A percentile compares a stretch with the other conserved stretches of the same genome.
phyloP scores from a whole-genome alignment of 2,888 invertebrate genomes.

The Dromius quadrimaculatus region DNA sequence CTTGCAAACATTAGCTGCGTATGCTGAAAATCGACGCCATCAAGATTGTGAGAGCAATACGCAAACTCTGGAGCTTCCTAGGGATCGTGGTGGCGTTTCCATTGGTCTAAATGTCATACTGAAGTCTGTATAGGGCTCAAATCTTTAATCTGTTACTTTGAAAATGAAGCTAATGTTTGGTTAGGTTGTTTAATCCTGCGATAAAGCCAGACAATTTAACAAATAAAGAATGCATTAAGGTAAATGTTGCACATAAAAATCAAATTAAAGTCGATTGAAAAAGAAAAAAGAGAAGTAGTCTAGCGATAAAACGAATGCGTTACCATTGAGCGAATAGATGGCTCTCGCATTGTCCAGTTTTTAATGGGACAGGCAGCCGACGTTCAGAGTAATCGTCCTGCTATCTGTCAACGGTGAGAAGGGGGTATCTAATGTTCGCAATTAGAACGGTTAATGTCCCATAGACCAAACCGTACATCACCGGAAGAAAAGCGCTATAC shows the following conservation, averaged over 20 bases:
- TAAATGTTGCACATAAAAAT: constrained; percentile 24
- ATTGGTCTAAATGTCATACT: too few relatives aligned
- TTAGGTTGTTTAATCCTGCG: too few relatives aligned
- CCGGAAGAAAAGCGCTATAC: constrained; percentile 45
- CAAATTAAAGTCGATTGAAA: constrained; percentile 34
- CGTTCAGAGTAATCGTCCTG: constrained; percentile 39
- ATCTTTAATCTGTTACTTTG: too few relatives aligned
- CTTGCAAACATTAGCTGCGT: too few relatives aligned
- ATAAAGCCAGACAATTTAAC: too few relatives aligned
- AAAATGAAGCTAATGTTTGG: too few relatives aligned
- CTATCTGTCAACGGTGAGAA: constrained; percentile 42
- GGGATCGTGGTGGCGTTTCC: too few relatives aligned
- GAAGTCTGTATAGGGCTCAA: too few relatives aligned
- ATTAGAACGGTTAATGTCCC: constrained; percentile 51
- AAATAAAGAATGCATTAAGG: too few relatives aligned
- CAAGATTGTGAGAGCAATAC: too few relatives aligned
- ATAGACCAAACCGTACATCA: constrained; percentile 48
- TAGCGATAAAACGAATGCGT: constrained; percentile 14
- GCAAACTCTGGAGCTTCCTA: too few relatives aligned
- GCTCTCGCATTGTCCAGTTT: constrained; percentile 43
- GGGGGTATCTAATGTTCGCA: constrained; percentile 48
- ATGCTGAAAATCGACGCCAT: too few relatives aligned
- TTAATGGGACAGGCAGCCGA: constrained; percentile 45
- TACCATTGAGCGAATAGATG: constrained; percentile 30
- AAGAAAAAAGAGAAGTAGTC: constrained; percentile 30